Conservation (phyloP, 2,888 invertebrate genomes). For the Dryomyza anilis region DNA sequence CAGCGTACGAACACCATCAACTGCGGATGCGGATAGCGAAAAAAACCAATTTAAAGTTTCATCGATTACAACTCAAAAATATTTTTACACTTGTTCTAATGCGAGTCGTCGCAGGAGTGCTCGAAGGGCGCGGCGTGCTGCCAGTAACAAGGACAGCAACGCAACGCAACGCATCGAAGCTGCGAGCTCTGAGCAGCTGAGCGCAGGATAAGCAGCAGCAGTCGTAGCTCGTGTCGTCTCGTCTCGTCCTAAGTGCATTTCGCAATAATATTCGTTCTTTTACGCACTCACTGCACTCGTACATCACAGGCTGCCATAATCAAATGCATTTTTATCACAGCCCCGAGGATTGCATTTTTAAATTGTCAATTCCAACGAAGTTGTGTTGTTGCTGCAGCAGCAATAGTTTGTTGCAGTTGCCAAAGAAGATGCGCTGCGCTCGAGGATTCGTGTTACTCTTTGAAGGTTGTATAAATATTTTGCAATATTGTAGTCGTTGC, state of each 20-base stretch:
- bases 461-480: too few species aligned
- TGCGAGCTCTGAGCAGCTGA: too few species aligned
- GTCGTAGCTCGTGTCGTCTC: too few species aligned
- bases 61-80: neutral
- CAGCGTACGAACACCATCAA: neutral
- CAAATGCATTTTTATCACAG: neutral
- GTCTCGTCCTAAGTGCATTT: too few species aligned
- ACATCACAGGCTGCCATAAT: neutral
- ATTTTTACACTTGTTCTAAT: neutral
- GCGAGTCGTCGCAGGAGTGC: neutral
- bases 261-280: too few species aligned
- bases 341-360: neutral
- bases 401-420: too few species aligned
- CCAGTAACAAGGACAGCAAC: neutral
- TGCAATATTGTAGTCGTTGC: too few species aligned
- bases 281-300: neutral
- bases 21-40: neutral
- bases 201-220: too few species aligned
- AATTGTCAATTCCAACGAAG: too few species aligned
- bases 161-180: neutral
- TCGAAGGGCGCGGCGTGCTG: neutral
- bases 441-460: too few species aligned
- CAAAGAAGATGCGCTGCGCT: too few species aligned
- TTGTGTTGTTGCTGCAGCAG: too few species aligned
- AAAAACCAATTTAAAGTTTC: constrained; percentile 8